Conservation (phyloP, 2,797 vertebrate genomes). For the Mastacembelus armatus region DNA sequence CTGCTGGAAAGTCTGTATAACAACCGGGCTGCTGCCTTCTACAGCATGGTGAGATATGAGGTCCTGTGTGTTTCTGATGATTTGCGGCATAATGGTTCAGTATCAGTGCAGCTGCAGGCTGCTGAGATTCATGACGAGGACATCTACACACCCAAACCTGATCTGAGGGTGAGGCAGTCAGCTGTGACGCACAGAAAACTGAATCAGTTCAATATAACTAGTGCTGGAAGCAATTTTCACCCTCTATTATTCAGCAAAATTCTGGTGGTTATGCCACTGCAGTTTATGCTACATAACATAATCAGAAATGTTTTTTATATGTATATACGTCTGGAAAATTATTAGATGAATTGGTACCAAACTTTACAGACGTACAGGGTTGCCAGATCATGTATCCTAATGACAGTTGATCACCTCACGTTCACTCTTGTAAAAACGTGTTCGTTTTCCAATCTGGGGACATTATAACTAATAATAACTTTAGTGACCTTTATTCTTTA, state of each 20-base stretch:
- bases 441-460: too few relatives aligned
- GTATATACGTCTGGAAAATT: too few relatives aligned
- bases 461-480: too few relatives aligned
- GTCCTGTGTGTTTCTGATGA: not conserved
- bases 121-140: not conserved
- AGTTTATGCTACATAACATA: too few relatives aligned
- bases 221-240: not conserved
- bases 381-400: too few relatives aligned
- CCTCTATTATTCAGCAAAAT: not conserved
- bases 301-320: not conserved
- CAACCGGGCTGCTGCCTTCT: constrained; percentile 91
- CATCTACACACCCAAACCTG: not conserved
- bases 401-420: too few relatives aligned
- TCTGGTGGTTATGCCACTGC: too few relatives aligned
- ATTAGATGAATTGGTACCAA: too few relatives aligned
- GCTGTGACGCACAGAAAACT: not conserved
- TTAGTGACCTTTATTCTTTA: too few relatives aligned
- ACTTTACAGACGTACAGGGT: too few relatives aligned
- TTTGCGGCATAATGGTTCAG: not conserved
- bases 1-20: constrained; percentile 92
- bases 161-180: not conserved
- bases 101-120: not conserved
- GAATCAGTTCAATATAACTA: not conserved
- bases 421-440: too few relatives aligned
- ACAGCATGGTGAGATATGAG: constrained; percentile 87